These are phyloP conservation scores for Phataginus tetradactyla DNA, from an alignment of 2,797 vertebrate genomes.

Conservation along the genomic window DNA sequence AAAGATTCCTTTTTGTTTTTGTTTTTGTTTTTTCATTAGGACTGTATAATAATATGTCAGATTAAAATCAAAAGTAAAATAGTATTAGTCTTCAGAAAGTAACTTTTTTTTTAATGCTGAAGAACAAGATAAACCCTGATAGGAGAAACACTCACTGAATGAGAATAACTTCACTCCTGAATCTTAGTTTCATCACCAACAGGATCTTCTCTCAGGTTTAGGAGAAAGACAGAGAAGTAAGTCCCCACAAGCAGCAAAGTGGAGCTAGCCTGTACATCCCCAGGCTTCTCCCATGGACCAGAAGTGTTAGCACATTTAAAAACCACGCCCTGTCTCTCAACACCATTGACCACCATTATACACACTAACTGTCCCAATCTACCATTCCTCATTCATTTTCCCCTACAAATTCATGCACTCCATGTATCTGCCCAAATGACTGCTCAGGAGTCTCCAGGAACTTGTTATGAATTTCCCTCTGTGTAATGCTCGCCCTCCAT, in stretches of 20 bases:
- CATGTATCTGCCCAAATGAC: background rate
- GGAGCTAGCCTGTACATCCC: background rate
- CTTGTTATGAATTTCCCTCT: background rate
- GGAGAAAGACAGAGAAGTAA: background rate
- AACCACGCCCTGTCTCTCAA: background rate
- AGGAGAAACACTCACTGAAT: background rate
- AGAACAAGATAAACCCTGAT: background rate
- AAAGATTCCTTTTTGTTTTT: background rate
- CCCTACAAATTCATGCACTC: background rate
- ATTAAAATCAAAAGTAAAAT: slow-evolving; percentile 31
- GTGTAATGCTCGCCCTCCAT: background rate
- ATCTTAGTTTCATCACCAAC: background rate
- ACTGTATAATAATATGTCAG: background rate
- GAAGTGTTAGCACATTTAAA: background rate
- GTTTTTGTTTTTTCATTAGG: slow-evolving; percentile 45
- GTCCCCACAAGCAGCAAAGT: background rate
- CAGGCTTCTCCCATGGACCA: background rate
- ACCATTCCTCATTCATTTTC: background rate
- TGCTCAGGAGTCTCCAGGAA: background rate
- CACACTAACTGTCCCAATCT: background rate
- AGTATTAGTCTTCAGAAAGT: slow-evolving; percentile 18
- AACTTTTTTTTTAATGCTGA: background rate
- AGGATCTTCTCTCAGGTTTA: background rate
- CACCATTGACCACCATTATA: background rate
- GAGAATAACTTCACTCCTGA: background rate